A percentile compares a stretch with the other conserved stretches of the same genome.
Conservation (phyloP, 2,888 invertebrate genomes). For the Bombyx huttoni region DNA sequence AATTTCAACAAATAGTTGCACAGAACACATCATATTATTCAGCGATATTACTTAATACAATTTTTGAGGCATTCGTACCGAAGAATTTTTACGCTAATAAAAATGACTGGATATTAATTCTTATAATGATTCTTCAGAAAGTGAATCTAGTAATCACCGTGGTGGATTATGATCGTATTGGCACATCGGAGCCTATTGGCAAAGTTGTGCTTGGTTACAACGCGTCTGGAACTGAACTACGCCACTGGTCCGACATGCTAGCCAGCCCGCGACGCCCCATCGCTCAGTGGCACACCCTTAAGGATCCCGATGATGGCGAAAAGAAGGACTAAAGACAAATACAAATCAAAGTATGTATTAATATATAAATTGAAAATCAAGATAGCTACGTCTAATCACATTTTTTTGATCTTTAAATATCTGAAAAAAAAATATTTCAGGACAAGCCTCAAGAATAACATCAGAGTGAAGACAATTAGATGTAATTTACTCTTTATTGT, state of each 20-base stretch:
- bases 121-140: constrained; percentile 80
- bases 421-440: neutral
- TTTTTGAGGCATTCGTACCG: no score
- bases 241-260: constrained; percentile 99
- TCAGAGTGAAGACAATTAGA: neutral
- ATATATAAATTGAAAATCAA: no score
- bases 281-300: constrained; percentile 99
- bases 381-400: no score
- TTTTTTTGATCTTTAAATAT: no score
- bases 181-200: constrained; percentile 99
- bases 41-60: no score
- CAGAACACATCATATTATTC: no score
- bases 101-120: constrained; percentile 6
- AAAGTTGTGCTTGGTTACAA: constrained; percentile 97
- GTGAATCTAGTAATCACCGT: constrained; percentile 98
- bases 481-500: neutral
- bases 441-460: neutral
- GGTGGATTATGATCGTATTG: constrained; percentile 99
- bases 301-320: constrained; percentile 96
- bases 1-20: no score
- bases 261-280: constrained; percentile 99
- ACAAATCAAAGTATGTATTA: no score
- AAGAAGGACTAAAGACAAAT: constrained; percentile 78
- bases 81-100: no score
- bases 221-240: constrained; percentile 96